phyloP scores from a whole-genome alignment of 1,140 invertebrate species.

The honey bee (Apis mellifera) region DNA sequence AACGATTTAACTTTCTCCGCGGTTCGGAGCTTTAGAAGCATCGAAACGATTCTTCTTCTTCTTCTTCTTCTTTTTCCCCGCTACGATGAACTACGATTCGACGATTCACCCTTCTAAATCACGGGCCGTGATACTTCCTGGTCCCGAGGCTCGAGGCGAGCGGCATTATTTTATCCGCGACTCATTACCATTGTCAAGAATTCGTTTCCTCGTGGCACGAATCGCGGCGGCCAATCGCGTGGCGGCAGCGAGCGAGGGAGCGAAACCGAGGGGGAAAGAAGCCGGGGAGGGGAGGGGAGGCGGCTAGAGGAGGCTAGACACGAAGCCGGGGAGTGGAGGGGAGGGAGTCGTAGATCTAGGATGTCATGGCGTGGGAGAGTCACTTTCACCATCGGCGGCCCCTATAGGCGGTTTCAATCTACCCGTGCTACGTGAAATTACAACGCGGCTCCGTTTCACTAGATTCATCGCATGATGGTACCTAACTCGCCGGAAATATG shows the following conservation, averaged over 20 bases:
- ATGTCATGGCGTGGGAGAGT: conserved; percentile 81
- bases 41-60: background rate
- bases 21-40: background rate
- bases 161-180: conserved; percentile 34
- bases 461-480: conserved; percentile 15
- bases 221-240: conserved; percentile 20
- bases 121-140: conserved; percentile 4
- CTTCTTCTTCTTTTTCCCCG: too few relatives aligned
- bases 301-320: conserved; percentile 26
- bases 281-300: conserved; percentile 39
- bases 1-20: background rate
- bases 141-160: background rate
- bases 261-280: conserved; percentile 43
- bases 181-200: conserved; percentile 46
- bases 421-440: conserved; percentile 48
- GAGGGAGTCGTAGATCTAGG: conserved; percentile 66
- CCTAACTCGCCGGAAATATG: conserved; percentile 7
- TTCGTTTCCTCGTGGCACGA: conserved; percentile 35
- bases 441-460: conserved; percentile 23
- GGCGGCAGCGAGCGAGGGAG: background rate
- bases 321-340: conserved; percentile 1
- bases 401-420: conserved; percentile 74
- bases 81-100: background rate
- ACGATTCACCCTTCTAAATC: background rate
- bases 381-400: conserved; percentile 78